Evolutionary conservation across 2,113 vertebrate species (phyloP).

Genomic region (Turdus rufiventris): DNA sequence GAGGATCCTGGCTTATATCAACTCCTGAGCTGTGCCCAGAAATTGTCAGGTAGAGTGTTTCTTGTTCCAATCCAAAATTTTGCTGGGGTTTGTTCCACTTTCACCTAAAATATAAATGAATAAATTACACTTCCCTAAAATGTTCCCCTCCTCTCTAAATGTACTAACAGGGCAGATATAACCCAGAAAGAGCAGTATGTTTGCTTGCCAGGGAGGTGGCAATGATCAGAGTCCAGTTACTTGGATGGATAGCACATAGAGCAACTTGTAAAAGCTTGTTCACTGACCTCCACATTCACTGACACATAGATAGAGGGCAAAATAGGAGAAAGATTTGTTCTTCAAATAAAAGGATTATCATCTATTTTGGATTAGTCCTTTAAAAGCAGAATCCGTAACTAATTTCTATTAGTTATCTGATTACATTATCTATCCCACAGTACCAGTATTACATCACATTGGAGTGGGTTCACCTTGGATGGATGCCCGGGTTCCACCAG

Average conservation of each 20-base stretch:
- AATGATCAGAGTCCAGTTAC: not conserved
- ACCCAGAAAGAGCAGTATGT: accelerated
- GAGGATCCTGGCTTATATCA: not conserved
- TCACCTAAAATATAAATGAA: not conserved
- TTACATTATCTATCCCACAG: not conserved
- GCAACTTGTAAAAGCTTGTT: not conserved
- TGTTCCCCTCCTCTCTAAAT: not conserved
- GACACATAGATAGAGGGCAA: accelerated
- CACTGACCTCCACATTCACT: not conserved
- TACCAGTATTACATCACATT: not conserved
- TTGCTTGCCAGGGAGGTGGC: not conserved
- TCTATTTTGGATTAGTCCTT: not conserved
- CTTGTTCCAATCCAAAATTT: not conserved
- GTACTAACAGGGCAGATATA: not conserved
- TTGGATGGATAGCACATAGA: too few relatives aligned
- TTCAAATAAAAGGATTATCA: not conserved
- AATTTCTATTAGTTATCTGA: not conserved
- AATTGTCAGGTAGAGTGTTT: not conserved
- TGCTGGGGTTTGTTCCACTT: not conserved
- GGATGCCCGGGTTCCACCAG: not conserved
- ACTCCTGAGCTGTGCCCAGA: not conserved
- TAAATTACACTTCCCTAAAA: not conserved
- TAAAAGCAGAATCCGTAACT: not conserved
- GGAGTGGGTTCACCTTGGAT: not conserved
- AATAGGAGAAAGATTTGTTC: not conserved